Conservation (phyloP, 64 coral and sea anemone genomes). For the Montipora sp. region DNA sequence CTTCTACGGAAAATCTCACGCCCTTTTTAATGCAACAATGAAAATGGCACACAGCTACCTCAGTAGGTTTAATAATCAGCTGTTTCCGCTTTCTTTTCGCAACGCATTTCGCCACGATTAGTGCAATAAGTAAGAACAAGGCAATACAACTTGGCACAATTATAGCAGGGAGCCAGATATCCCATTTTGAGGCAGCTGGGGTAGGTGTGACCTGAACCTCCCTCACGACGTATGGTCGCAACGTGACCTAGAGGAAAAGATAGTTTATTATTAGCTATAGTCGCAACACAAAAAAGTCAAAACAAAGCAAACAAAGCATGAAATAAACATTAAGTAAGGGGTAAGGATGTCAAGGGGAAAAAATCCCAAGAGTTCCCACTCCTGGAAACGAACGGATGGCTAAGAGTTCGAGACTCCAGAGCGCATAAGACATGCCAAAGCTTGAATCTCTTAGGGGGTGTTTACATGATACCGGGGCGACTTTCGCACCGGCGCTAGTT, state of each 20-base stretch:
- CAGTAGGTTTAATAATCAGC: not conserved
- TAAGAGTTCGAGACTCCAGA: too few relatives aligned
- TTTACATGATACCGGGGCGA: too few relatives aligned
- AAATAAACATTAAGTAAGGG: too few relatives aligned
- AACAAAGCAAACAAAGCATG: not conserved
- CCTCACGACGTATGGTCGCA: slow-evolving; percentile 6
- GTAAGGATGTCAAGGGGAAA: too few relatives aligned
- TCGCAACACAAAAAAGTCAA: not conserved
- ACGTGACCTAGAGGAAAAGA: not conserved
- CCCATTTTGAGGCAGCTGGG: not conserved
- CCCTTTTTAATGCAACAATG: not conserved
- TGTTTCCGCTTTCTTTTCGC: slow-evolving; percentile 10
- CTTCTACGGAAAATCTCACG: too few relatives aligned
- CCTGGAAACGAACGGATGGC: too few relatives aligned
- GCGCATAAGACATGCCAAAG: too few relatives aligned
- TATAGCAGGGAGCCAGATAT: slow-evolving; percentile 17
- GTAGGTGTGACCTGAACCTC: not conserved
- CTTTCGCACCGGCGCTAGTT: too few relatives aligned
- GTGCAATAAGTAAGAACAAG: slow-evolving; percentile 19
- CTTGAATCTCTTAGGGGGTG: too few relatives aligned
- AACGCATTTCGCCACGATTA: not conserved
- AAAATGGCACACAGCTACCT: not conserved
- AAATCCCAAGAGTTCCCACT: too few relatives aligned
- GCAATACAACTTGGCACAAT: not conserved
- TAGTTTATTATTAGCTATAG: not conserved